Percentiles rank a stretch among this genome's conserved stretches.
phyloP scores from a whole-genome alignment of 2,797 vertebrate species.

The Picus viridis region DNA sequence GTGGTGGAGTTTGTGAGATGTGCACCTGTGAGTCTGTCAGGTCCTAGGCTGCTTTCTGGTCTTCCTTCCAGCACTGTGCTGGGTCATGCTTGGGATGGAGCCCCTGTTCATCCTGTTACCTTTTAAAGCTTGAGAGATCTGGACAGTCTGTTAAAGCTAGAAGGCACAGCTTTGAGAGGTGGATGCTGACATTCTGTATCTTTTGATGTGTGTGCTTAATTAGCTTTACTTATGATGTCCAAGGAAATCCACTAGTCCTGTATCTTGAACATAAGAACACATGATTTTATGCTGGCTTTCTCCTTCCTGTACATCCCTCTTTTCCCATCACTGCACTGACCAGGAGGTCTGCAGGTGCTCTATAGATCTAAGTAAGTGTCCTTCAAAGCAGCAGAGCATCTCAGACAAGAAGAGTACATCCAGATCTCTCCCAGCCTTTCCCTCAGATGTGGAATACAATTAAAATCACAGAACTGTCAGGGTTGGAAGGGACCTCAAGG shows the following conservation, averaged over 20 bases:
- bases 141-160: not conserved
- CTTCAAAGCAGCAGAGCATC: not conserved
- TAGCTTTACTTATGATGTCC: not conserved
- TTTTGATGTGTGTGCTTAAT: not conserved
- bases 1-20: not conserved
- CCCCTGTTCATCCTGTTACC: not conserved
- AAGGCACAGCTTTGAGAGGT: not conserved
- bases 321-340: not conserved
- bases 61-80: not conserved
- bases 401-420: fast-evolving
- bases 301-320: not conserved
- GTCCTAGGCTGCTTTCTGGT: not conserved
- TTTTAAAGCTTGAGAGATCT: not conserved
- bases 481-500: no score
- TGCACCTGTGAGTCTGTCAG: not conserved
- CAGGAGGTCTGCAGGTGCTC: not conserved
- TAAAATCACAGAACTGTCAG: no score
- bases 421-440: fast-evolving
- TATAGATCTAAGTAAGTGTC: not conserved
- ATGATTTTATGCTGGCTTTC: not conserved
- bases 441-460: not conserved
- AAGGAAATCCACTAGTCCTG: not conserved
- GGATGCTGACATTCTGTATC: no score
- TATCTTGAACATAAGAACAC: not conserved
- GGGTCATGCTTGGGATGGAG: not conserved